Evolutionary conservation across 2,113 vertebrate genomes (phyloP).

Genomic region (Aspidoscelis tigris): DNA sequence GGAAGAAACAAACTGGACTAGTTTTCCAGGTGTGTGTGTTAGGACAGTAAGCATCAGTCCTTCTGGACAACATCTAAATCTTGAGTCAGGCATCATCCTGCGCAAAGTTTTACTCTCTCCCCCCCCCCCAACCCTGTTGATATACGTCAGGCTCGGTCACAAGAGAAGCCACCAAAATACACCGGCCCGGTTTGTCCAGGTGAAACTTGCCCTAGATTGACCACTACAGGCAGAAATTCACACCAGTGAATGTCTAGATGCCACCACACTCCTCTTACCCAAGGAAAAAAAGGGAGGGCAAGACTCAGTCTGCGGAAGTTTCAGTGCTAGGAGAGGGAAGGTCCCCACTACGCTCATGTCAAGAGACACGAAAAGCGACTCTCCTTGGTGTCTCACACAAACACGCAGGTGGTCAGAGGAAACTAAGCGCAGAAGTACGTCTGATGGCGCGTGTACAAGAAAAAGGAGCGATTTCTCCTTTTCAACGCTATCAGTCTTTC

Average conservation of each 20-base stretch:
- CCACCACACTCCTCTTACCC: not conserved
- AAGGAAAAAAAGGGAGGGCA: not conserved
- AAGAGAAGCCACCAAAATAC: not conserved
- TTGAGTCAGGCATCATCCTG: not conserved
- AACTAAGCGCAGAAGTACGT: not conserved
- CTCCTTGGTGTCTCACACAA: no score
- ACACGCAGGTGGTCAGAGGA: not conserved
- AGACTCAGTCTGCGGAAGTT: not conserved
- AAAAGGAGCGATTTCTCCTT: not conserved
- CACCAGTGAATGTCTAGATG: conserved; percentile 3
- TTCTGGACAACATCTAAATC: not conserved
- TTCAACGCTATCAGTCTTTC: not conserved
- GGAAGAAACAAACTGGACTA: not conserved
- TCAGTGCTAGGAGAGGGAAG: conserved; percentile 48
- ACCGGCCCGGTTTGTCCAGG: not conserved
- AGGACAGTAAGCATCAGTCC: not conserved
- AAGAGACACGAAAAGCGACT: conserved; percentile 28
- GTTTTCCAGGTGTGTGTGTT: not conserved
- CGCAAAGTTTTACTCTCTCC: not conserved
- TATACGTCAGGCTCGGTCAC: not conserved
- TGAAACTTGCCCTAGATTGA: not conserved
- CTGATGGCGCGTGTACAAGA: not conserved
- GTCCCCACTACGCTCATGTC: conserved; percentile 44
- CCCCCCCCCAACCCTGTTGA: not conserved
- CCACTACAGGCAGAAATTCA: not conserved